These are phyloP conservation scores for Panthera tigris DNA, from an alignment of 2,113 vertebrate genomes.

Conservation along the genomic window DNA sequence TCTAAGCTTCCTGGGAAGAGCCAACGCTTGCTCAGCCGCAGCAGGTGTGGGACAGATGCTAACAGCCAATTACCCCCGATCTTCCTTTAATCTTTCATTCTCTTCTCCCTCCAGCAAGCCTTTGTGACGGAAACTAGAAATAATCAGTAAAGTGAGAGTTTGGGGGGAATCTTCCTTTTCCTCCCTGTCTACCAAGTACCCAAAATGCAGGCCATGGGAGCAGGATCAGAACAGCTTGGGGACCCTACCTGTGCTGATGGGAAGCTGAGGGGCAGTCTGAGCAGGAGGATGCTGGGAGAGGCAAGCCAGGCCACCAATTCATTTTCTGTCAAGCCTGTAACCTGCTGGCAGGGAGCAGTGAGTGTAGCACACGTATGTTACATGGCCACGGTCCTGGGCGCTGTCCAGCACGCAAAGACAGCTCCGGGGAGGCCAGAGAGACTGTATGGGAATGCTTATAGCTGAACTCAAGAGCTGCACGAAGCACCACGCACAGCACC, in stretches of 20 bases:
- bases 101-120: not conserved
- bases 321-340: not conserved
- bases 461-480: not conserved
- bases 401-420: not conserved
- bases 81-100: not conserved
- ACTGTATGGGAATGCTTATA: not conserved
- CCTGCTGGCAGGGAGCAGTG: not conserved
- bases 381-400: not conserved
- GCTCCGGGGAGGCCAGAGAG: not conserved
- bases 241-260: not conserved
- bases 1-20: not conserved
- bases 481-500: not conserved
- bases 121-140: not conserved
- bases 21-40: not conserved
- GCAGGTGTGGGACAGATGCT: too few species aligned
- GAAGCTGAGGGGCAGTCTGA: not conserved
- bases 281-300: not conserved
- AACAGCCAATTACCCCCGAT: not conserved
- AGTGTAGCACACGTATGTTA: rapidly evolving
- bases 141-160: not conserved
- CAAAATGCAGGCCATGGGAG: not conserved
- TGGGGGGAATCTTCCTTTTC: not conserved
- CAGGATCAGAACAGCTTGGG: not conserved
- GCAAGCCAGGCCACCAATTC: not conserved
- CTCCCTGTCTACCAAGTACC: not conserved